phyloP scores from a whole-genome alignment of 2,113 vertebrate species.

The Galeopterus variegatus region DNA sequence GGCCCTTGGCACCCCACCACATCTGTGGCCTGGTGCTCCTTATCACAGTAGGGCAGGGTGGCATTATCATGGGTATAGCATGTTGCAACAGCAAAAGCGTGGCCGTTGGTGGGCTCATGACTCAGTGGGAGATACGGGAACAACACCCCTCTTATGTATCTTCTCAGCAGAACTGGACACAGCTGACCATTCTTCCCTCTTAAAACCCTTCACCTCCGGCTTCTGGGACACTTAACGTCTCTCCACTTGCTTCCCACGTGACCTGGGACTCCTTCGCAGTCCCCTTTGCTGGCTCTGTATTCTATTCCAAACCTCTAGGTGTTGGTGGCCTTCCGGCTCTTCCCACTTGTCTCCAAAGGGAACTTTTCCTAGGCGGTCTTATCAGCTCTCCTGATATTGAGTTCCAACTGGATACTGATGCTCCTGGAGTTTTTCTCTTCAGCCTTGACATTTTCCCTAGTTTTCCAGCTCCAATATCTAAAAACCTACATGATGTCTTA shows the following conservation, averaged over 20 bases:
- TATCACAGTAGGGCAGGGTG: neutral
- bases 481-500: neutral
- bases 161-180: neutral
- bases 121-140: neutral
- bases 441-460: neutral
- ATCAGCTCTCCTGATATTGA: neutral
- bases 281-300: neutral
- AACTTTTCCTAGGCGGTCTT: neutral
- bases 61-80: neutral
- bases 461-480: neutral
- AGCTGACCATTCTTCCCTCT: neutral
- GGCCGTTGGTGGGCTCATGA: neutral
- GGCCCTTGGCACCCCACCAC: neutral
- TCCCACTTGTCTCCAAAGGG: neutral
- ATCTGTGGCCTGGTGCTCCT: neutral
- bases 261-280: neutral
- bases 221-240: neutral
- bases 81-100: neutral
- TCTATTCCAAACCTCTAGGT: neutral
- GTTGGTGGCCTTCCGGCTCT: neutral
- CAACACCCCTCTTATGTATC: accelerated
- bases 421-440: neutral
- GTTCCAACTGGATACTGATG: neutral
- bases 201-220: neutral
- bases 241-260: neutral